Conservation (phyloP, 1,140 invertebrate genomes). For the Olivierus martensii region DNA sequence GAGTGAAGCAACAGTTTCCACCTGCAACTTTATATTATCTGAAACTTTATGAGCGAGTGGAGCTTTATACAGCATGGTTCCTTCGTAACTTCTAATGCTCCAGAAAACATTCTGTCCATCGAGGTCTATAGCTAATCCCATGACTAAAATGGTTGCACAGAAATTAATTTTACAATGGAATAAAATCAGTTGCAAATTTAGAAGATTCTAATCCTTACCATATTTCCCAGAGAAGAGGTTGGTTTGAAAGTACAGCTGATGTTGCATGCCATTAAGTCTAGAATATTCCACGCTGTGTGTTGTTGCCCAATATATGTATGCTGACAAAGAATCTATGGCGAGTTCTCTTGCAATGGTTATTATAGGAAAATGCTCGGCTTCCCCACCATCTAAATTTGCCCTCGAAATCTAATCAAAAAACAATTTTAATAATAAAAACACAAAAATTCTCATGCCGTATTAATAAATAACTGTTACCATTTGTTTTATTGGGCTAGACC, state of each 20-base stretch:
- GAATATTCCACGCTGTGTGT: slow-evolving; percentile 62
- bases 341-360: slow-evolving; percentile 62
- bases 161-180: neutral
- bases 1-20: slow-evolving; percentile 4
- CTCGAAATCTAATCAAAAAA: slow-evolving; percentile 41
- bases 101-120: slow-evolving; percentile 57
- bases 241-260: slow-evolving; percentile 52
- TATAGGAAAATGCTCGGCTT: slow-evolving; percentile 57
- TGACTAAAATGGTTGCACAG: slow-evolving; percentile 40
- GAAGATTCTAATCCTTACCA: slow-evolving; percentile 16
- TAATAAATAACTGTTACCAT: slow-evolving; percentile 22
- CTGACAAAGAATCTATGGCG: slow-evolving; percentile 61
- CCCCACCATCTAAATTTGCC: slow-evolving; percentile 47
- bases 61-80: slow-evolving; percentile 52
- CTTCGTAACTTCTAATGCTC: slow-evolving; percentile 57
- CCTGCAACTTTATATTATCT: neutral
- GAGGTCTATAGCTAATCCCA: slow-evolving; percentile 64
- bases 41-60: slow-evolving; percentile 39
- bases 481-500: slow-evolving; percentile 70
- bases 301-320: slow-evolving; percentile 70
- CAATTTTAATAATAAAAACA: neutral
- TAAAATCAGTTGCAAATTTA: slow-evolving; percentile 16
- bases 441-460: neutral
- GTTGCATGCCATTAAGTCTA: slow-evolving; percentile 58
- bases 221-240: slow-evolving; percentile 62